Conservation (phyloP, 2,888 invertebrate genomes). For the Phoenoteleia sp. region DNA sequence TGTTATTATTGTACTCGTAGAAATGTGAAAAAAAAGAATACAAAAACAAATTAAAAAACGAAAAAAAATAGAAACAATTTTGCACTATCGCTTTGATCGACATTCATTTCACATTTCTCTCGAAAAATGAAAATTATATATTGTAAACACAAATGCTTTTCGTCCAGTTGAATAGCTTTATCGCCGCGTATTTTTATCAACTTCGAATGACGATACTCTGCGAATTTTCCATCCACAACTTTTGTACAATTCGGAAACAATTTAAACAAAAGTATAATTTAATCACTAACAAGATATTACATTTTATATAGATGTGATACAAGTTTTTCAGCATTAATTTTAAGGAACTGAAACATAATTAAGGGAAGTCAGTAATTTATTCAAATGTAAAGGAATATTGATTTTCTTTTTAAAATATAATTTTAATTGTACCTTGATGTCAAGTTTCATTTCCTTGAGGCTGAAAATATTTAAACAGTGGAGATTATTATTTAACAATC, state of each 20-base stretch:
- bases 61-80: not conserved
- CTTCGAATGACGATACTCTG: conserved; percentile 33
- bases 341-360: conserved; percentile 44
- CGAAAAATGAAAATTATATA: conserved; percentile 11
- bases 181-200: conserved; percentile 35
- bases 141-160: conserved; percentile 53
- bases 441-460: conserved; percentile 48
- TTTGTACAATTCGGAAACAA: conserved; percentile 33
- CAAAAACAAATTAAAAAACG: not conserved
- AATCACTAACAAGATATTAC: conserved; percentile 10
- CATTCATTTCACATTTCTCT: conserved; percentile 41
- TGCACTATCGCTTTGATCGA: conserved; percentile 31
- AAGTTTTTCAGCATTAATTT: conserved; percentile 35
- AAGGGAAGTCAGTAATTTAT: conserved; percentile 42
- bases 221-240: conserved; percentile 55
- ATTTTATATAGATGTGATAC: conserved; percentile 57
- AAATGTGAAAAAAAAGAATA: conserved; percentile 48
- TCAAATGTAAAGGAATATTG: not conserved
- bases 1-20: conserved; percentile 63
- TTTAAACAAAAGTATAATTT: conserved; percentile 9
- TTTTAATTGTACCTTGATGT: conserved; percentile 49
- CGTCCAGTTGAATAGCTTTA: conserved; percentile 57
- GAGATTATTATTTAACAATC: conserved; percentile 54
- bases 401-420: not conserved
- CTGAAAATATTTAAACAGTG: not conserved